Evolutionary conservation across 1,140 invertebrate genomes (phyloP).

Genomic region (Drosophila arizonae): DNA sequence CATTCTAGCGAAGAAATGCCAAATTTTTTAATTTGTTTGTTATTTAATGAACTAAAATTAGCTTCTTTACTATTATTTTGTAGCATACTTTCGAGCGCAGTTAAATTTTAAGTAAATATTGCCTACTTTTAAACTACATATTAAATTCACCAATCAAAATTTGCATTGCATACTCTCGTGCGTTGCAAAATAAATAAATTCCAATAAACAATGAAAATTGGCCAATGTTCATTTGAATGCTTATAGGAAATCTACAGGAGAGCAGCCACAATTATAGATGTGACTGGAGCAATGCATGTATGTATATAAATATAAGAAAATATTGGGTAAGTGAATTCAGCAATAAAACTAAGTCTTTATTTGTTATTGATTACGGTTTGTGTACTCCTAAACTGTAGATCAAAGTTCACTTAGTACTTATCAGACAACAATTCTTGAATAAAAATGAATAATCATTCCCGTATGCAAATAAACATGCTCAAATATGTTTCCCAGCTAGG

Average conservation of each 20-base stretch:
- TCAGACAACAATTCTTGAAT: no score
- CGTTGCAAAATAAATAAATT: background rate
- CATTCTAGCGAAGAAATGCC: constrained; percentile 15
- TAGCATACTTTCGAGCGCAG: background rate
- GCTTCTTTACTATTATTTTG: background rate
- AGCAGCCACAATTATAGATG: no score
- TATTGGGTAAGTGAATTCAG: no score
- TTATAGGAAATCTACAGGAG: no score
- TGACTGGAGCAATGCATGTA: no score
- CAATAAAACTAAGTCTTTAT: no score
- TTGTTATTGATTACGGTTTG: no score
- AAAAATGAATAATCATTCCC: constrained; percentile 5
- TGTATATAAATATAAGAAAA: no score
- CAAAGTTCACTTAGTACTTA: no score
- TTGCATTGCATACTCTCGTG: constrained; percentile 26
- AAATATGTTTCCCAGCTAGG: background rate
- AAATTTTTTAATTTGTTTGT: background rate
- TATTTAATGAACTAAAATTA: background rate
- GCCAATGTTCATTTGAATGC: no score
- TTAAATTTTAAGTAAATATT: background rate
- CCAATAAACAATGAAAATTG: background rate
- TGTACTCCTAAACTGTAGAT: constrained; percentile 18
- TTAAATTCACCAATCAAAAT: background rate
- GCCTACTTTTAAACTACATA: background rate
- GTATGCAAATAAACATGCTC: background rate